Percentiles rank a stretch among this genome's conserved stretches.
Conservation (phyloP, 2,888 invertebrate species). For the Cosmopolites sordidus region DNA sequence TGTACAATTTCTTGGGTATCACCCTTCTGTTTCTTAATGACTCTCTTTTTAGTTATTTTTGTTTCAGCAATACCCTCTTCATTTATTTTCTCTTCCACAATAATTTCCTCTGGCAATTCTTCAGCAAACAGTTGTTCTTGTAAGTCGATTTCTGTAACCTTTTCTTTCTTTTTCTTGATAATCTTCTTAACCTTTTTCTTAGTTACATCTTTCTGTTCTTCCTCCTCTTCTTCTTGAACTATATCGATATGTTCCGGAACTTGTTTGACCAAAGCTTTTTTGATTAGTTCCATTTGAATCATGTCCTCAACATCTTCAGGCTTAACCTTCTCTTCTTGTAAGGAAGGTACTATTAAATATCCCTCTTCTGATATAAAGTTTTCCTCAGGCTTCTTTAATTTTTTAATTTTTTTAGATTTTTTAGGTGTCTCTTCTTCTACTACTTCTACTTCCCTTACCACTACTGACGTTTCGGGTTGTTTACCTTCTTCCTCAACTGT, state of each 20-base stretch:
- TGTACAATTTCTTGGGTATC: slow-evolving; percentile 40
- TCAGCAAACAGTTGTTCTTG: slow-evolving; percentile 41
- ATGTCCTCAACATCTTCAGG: slow-evolving; percentile 38
- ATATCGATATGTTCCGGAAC: slow-evolving; percentile 17
- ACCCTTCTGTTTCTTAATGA: slow-evolving; percentile 45
- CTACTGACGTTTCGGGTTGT: slow-evolving; percentile 39
- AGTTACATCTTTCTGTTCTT: slow-evolving; percentile 6
- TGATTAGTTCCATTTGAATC: slow-evolving; percentile 38
- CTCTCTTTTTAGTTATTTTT: slow-evolving; percentile 32
- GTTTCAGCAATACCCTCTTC: slow-evolving; percentile 30
- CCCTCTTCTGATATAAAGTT: slow-evolving; percentile 27
- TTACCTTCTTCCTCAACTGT: slow-evolving; percentile 31
- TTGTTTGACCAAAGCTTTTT: slow-evolving; percentile 36
- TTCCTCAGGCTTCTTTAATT: slow-evolving; percentile 6
- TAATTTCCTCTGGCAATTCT: slow-evolving; percentile 45
- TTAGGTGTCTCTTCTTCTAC: slow-evolving; percentile 32
- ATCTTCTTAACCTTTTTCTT: slow-evolving; percentile 17
- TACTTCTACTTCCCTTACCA: slow-evolving; percentile 45
- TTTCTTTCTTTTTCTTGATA: slow-evolving; percentile 15
- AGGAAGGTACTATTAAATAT: slow-evolving; percentile 36
- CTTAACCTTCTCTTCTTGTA: slow-evolving; percentile 36
- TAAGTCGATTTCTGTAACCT: slow-evolving; percentile 9
- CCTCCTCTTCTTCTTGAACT: slow-evolving; percentile 18
- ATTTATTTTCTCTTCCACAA: slow-evolving; percentile 33
- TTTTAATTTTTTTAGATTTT: slow-evolving; percentile 18